Percentiles rank a stretch among this genome's conserved stretches.
These are phyloP conservation scores for Rapana venosa DNA, from an alignment of 2,888 invertebrate species.

Conservation along the genomic window DNA sequence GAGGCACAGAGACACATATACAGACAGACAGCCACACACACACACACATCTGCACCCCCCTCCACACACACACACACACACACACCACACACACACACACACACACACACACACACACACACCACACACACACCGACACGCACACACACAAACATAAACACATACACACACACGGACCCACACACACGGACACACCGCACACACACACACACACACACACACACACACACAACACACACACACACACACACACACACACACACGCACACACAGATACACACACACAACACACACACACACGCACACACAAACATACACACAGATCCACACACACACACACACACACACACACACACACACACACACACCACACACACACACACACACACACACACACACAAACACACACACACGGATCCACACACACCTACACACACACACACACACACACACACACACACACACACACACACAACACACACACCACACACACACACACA, in stretches of 20 bases:
- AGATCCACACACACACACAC: not conserved
- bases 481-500: not conserved
- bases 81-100: not conserved
- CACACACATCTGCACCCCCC: too few species aligned
- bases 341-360: not conserved
- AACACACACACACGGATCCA: not conserved
- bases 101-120: not conserved
- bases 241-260: not conserved
- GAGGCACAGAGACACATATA: not conserved
- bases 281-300: not conserved
- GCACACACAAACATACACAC: not conserved
- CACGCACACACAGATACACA: not conserved
- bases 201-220: not conserved
- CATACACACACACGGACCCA: not conserved
- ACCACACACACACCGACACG: not conserved
- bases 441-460: conserved; percentile 9
- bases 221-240: not conserved
- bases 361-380: not conserved
- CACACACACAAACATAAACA: not conserved
- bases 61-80: too few species aligned
- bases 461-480: not conserved
- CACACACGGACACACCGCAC: not conserved
- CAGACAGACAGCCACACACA: not conserved
- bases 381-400: not conserved
- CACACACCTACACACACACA: not conserved